phyloP scores from a whole-genome alignment of 2,113 vertebrate species.

The Cyprinodon brontotheroides region DNA sequence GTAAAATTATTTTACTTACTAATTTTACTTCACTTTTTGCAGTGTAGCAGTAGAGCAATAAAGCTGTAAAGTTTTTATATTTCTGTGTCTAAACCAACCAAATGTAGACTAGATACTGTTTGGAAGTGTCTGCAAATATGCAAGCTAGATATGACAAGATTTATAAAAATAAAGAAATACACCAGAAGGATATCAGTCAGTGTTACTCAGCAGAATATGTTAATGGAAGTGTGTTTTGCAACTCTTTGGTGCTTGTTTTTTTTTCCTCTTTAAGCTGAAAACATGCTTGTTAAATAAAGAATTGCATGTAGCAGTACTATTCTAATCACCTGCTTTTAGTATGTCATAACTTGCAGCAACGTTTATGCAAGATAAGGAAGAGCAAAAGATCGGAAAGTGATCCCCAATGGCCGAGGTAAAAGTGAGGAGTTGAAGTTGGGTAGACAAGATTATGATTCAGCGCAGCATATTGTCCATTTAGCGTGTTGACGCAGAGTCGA shows the following conservation, averaged over 20 bases:
- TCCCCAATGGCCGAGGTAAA: conserved; percentile 5
- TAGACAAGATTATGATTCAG: conserved; percentile 27
- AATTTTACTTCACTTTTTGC: too few species aligned
- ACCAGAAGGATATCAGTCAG: neutral
- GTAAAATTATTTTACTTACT: too few species aligned
- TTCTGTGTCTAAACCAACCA: neutral
- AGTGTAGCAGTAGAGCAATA: too few species aligned
- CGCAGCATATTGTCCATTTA: neutral
- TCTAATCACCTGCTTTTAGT: neutral
- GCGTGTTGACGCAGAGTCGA: conserved; percentile 5
- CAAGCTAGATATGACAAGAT: neutral
- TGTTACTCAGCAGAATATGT: neutral
- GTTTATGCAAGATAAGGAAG: neutral
- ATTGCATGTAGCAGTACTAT: neutral
- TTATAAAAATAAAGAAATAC: neutral
- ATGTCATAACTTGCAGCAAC: neutral
- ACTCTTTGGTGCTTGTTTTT: neutral
- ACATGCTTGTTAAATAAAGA: conserved; percentile 1
- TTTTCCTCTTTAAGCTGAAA: neutral
- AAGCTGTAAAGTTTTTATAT: too few species aligned
- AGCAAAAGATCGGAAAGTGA: neutral
- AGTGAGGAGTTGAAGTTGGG: neutral
- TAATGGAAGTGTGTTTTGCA: neutral
- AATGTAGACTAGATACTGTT: neutral
- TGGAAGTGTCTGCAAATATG: neutral